Base-by-base conservation (phyloP, 37 sponge, comb jelly and placozoan species). In the Haliclona indistincta region DNA sequence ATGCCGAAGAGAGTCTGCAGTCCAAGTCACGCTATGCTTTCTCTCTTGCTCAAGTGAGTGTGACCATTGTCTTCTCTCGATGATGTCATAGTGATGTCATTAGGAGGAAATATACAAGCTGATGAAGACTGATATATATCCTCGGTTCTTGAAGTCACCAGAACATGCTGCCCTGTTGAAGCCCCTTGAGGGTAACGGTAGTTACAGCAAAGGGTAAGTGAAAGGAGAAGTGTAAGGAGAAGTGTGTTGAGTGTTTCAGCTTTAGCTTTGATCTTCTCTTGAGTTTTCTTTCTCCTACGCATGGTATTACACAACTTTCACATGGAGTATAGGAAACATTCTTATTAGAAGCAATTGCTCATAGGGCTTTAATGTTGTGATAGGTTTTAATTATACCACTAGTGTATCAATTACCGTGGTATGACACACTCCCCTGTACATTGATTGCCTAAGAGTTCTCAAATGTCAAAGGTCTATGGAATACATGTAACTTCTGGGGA, bases 81-180 rank as follows among this genome's bases (percentile, higher is more conserved):
- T 37, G 38, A 38, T 65, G 6, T 30, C 38, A 65, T 22, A 33
- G 8, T 17, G 20, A n/a, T 39, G 10, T 49, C 39, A 2, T 60
- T 62, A 89, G 77, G 84, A 81, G n/a, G 84, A 89, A 68, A 80
- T 94, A 49, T 89, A 82, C 68, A 67, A 70, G 51, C 66, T 94
- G 64, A 94, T 94, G 95, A 77, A 89, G 90, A 89, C 81, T 39
- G 95, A 94, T 54, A 84, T 94, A 34, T 94, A 94, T 66, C 91
- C 95, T 22, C 64, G 95, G 29, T 94, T 86, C 60, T 64, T 94
- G 30, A 91, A 85, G 64, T 82, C n/a, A n/a, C n/a, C 58, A 17
- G 65, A 71, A 2, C 84, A 89, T 75, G 64, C 64, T 7, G 32
- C 7, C 22, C 22, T 86, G 78, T 30, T 86, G 11, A 45, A 64